phyloP scores from a whole-genome alignment of 2,113 vertebrate genomes.

The Malaclemys terrapin region DNA sequence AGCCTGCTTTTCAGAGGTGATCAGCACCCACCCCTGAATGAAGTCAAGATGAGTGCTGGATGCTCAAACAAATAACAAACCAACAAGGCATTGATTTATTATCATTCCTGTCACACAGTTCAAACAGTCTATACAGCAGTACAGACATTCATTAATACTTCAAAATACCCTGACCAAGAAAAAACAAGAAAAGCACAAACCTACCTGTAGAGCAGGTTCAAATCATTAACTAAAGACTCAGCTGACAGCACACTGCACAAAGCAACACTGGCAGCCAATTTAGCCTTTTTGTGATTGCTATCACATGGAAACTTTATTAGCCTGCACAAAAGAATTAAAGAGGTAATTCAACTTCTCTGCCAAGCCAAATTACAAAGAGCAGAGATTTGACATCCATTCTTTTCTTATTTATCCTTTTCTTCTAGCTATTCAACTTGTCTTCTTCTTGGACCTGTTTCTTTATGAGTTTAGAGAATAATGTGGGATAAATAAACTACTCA shows the following conservation, averaged over 20 bases:
- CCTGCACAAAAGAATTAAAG: constrained; percentile 15
- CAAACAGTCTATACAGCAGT: neutral
- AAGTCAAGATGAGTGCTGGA: neutral
- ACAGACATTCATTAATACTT: neutral
- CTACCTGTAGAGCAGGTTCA: neutral
- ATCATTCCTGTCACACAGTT: neutral
- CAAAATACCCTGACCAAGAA: neutral
- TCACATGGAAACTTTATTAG: constrained; percentile 9
- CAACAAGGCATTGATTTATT: neutral
- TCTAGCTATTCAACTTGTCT: neutral
- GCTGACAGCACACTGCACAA: neutral
- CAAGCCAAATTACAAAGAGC: constrained; percentile 57
- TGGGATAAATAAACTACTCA: neutral
- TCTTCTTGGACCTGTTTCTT: neutral
- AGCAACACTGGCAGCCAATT: neutral
- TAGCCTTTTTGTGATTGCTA: neutral
- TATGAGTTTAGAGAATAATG: neutral
- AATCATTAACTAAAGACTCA: neutral
- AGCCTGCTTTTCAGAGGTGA: constrained; percentile 22
- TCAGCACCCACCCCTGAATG: constrained; percentile 1
- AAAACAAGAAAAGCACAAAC: neutral
- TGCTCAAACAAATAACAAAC: neutral
- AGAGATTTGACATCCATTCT: neutral
- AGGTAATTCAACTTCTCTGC: constrained; percentile 21
- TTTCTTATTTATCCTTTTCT: neutral